Evolutionary conservation across 2,888 invertebrate genomes (phyloP).

Genomic region (Hydrotaea diabolus): DNA sequence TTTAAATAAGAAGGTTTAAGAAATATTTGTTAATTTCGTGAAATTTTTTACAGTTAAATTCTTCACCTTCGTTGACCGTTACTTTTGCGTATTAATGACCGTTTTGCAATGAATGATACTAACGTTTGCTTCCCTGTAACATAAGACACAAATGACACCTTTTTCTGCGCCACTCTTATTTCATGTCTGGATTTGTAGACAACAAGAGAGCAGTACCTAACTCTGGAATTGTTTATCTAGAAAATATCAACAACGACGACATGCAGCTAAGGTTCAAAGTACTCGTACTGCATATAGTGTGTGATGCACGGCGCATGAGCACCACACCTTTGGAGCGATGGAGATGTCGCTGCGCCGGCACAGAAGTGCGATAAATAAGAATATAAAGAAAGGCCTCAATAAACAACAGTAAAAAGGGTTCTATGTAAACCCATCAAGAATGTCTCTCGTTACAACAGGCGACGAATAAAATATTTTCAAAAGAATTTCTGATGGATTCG

Average conservation of each 20-base stretch:
- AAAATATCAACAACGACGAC: not conserved
- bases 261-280: constrained; percentile 47
- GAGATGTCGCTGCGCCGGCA: constrained; percentile 42
- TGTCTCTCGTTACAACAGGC: not conserved
- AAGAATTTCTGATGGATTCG: not conserved
- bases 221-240: constrained; percentile 20
- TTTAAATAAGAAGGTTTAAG: no score
- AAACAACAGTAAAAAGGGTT: constrained; percentile 53
- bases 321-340: constrained; percentile 57
- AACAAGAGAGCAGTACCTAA: no score
- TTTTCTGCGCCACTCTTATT: not conserved
- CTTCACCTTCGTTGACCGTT: no score
- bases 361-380: not conserved
- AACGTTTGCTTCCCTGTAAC: not conserved
- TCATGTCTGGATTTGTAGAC: not conserved
- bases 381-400: constrained; percentile 56
- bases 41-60: no score
- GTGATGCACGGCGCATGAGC: constrained; percentile 52
- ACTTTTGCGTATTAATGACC: no score
- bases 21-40: no score
- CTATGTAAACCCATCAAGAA: constrained; percentile 34
- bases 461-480: constrained; percentile 42
- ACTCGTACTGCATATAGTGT: constrained; percentile 1
- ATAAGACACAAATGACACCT: not conserved
- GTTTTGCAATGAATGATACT: not conserved